Conservation (phyloP, 2,888 invertebrate species). For the Tuta absoluta region DNA sequence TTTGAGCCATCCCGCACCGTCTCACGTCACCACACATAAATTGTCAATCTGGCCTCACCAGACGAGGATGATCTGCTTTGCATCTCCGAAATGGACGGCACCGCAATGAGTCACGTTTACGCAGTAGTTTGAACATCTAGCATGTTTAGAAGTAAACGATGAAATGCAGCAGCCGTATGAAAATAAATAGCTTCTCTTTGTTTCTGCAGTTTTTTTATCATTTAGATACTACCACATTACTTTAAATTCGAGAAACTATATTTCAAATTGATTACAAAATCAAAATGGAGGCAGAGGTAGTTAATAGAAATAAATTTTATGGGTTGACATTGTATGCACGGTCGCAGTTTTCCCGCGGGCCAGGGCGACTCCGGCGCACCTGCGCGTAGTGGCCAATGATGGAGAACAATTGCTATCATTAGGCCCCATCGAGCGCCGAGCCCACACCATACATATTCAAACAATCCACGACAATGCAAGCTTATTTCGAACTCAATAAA, state of each 20-base stretch:
- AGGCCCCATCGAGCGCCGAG: slow-evolving; percentile 63
- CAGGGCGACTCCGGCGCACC: slow-evolving; percentile 55
- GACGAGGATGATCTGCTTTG: slow-evolving; percentile 34
- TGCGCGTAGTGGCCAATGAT: slow-evolving; percentile 65
- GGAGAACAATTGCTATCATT: slow-evolving; percentile 79
- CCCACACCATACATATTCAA: slow-evolving; percentile 77
- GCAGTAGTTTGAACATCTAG: neutral
- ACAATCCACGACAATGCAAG: slow-evolving; percentile 72
- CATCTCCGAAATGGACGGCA: slow-evolving; percentile 26
- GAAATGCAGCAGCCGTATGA: neutral
- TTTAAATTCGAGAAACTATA: too few relatives aligned
- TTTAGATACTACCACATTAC: too few relatives aligned
- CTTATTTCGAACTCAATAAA: slow-evolving; percentile 78
- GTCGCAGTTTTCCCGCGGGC: slow-evolving; percentile 21
- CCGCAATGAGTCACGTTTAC: slow-evolving; percentile 16
- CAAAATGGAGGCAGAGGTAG: neutral
- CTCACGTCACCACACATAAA: slow-evolving; percentile 71
- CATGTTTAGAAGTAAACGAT: neutral
- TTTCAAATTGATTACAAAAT: neutral
- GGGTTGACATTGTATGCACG: slow-evolving; percentile 4
- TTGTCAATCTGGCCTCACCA: slow-evolving; percentile 65
- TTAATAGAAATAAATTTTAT: slow-evolving; percentile 5
- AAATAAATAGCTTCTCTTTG: too few relatives aligned
- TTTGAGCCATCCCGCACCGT: slow-evolving; percentile 65
- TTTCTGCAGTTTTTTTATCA: too few relatives aligned